Base-by-base conservation (phyloP, 2,797 vertebrate genomes). In the Ceryle rudis region DNA sequence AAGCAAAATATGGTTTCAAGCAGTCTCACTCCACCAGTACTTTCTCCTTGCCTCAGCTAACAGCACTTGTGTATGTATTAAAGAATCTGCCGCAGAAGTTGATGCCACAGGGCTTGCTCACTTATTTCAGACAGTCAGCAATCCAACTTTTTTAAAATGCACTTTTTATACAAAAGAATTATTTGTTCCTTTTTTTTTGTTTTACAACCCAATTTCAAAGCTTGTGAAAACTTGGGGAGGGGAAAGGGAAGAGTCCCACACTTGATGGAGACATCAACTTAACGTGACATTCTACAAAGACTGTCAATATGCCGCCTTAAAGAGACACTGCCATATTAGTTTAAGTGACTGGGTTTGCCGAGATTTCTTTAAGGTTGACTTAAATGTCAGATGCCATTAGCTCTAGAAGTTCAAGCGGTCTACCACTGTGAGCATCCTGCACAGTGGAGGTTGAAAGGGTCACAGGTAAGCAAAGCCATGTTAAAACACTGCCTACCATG, bases 331-430 rank as follows among this genome's bases (percentile, higher is more conserved):
- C 81, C 62, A 6, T 91, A 88, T 95, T 95, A 95, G 92, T 93
- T 93, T 97, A 96, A 97, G 96, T 93, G 96, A 90, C 88, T 95
- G 95, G 52, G 66, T 93, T 97, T 95, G 97, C 97, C 0, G 97
- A 97, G 97, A 97, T 97, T 97, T 97, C 96, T 97, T 97, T 97
- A 84, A 97, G 96, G 95, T 93, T 97, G 97, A 97, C 95, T 97
- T 97, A 97, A 96, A 97, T 97, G 97, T 97, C 97, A 98, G 95
- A 94, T 95, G 94, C 80, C 95, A 97, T 98, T 97, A 97, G 73
- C 89, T 96, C 86, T 95, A 84, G 90, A 97, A 97, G 94, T 95
- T 97, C 94, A 96, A 90, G 82, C 55, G 82, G 54, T 47, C 91
- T 86, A 64, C 86, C 57, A 83, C 91, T 46, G 82, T 28, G 74